Evolutionary conservation across 1,140 invertebrate species (phyloP).

Genomic region (Pseudomyrmex cubaensis): DNA sequence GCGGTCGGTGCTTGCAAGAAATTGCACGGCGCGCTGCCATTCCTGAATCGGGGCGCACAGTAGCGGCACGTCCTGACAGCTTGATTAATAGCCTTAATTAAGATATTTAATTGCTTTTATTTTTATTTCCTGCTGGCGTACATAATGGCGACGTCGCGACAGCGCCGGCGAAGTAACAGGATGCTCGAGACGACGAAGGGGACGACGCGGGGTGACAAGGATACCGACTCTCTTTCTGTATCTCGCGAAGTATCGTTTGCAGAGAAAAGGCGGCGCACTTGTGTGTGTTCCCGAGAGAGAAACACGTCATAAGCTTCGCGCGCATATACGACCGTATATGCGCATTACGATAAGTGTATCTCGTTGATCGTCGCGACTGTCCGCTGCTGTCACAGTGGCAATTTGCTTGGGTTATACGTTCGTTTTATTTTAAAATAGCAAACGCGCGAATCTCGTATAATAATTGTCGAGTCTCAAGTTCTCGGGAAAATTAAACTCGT

Average conservation of each 20-base stretch:
- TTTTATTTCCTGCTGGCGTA: conserved; percentile 78
- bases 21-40: conserved; percentile 79
- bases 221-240: conserved; percentile 7
- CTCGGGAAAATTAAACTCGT: not conserved
- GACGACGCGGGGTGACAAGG: not conserved
- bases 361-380: not conserved
- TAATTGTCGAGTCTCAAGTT: not conserved
- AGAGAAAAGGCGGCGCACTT: conserved; percentile 19
- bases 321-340: not conserved
- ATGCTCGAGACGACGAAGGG: not conserved
- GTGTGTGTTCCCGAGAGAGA: conserved; percentile 1
- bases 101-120: conserved; percentile 85
- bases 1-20: conserved; percentile 72
- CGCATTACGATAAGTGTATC: conserved; percentile 13
- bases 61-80: conserved; percentile 80
- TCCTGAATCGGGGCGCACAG: conserved; percentile 79
- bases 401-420: not conserved
- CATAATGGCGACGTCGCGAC: conserved; percentile 76
- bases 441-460: conserved; percentile 5
- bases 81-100: conserved; percentile 85
- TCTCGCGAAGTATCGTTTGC: not conserved
- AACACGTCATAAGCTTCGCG: conserved; percentile 9
- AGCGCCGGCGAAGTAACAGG: conserved; percentile 14
- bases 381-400: not conserved
- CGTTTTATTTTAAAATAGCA: conserved; percentile 9